Conservation (phyloP, 2,797 vertebrate species). For the Chromobotia macracanthus region DNA sequence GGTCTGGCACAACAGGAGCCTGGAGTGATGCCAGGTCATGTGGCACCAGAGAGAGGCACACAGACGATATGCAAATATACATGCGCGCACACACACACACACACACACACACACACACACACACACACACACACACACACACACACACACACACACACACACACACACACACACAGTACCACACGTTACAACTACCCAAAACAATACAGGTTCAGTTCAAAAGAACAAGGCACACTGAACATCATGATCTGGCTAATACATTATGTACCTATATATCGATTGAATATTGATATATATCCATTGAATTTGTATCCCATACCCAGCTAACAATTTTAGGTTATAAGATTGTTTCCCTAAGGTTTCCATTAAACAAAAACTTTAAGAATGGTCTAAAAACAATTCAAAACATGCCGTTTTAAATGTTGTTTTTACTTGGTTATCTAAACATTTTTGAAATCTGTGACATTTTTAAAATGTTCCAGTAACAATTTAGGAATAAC, state of each 20-base stretch:
- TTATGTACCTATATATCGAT: not conserved
- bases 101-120: conserved; percentile 37
- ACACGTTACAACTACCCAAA: not conserved
- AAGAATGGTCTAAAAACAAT: too few relatives aligned
- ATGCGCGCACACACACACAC: conserved; percentile 38
- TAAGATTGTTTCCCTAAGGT: too few relatives aligned
- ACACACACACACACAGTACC: conserved; percentile 30
- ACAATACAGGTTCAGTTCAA: not conserved
- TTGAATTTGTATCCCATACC: not conserved
- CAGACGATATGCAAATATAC: conserved; percentile 70
- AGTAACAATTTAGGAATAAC: too few relatives aligned
- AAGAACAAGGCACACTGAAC: not conserved
- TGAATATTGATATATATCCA: too few relatives aligned
- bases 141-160: conserved; percentile 46
- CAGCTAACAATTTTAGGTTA: too few relatives aligned
- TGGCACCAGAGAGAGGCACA: conserved; percentile 61
- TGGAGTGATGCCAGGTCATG: conserved; percentile 70
- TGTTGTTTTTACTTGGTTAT: too few relatives aligned
- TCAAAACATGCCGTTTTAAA: too few relatives aligned
- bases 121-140: conserved; percentile 31
- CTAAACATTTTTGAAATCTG: too few relatives aligned
- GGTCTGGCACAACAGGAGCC: conserved; percentile 55
- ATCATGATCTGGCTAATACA: not conserved
- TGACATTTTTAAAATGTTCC: too few relatives aligned
- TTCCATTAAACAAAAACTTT: too few relatives aligned